A percentile compares a stretch with the other conserved stretches of the same genome.
Conservation (phyloP, 2,888 invertebrate genomes). For the Pseudococcus longispinus region DNA sequence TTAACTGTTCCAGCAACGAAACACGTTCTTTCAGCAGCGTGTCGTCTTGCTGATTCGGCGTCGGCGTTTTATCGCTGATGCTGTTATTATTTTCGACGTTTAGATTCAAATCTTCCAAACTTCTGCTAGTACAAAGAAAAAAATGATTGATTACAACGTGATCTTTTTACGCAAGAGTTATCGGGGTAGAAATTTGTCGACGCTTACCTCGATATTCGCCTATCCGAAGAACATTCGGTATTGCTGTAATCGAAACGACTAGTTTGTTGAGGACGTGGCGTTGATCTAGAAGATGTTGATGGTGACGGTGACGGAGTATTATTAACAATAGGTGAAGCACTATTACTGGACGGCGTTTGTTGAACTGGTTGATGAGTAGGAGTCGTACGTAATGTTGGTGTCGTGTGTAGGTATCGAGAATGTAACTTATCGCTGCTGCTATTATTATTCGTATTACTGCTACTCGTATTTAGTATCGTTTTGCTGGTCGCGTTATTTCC, state of each 20-base stretch:
- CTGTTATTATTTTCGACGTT: slow-evolving; percentile 52
- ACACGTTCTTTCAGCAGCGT: slow-evolving; percentile 74
- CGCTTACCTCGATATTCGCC: slow-evolving; percentile 50
- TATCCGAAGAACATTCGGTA: slow-evolving; percentile 51
- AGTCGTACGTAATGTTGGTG: slow-evolving; percentile 43
- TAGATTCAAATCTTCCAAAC: slow-evolving; percentile 59
- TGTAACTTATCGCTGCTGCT: slow-evolving; percentile 6
- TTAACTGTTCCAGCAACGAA: slow-evolving; percentile 72
- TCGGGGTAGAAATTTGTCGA: background rate
- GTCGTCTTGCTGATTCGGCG: slow-evolving; percentile 67
- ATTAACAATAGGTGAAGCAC: slow-evolving; percentile 54
- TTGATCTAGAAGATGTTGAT: slow-evolving; percentile 53
- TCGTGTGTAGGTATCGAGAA: slow-evolving; percentile 42
- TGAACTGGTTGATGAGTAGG: slow-evolving; percentile 54
- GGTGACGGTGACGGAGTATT: slow-evolving; percentile 56
- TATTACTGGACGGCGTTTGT: slow-evolving; percentile 55
- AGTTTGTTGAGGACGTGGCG: slow-evolving; percentile 54
- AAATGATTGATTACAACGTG: background rate
- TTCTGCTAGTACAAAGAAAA: slow-evolving; percentile 58
- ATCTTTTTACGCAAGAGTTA: too few relatives aligned
- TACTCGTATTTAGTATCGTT: background rate
- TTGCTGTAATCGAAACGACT: slow-evolving; percentile 54
- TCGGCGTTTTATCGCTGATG: slow-evolving; percentile 39
- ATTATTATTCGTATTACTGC: background rate
- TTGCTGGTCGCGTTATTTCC: background rate